Percentiles rank a stretch among this genome's conserved stretches.
Evolutionary conservation across 2,797 vertebrate genomes (phyloP).

Genomic region (Xenops minutus): DNA sequence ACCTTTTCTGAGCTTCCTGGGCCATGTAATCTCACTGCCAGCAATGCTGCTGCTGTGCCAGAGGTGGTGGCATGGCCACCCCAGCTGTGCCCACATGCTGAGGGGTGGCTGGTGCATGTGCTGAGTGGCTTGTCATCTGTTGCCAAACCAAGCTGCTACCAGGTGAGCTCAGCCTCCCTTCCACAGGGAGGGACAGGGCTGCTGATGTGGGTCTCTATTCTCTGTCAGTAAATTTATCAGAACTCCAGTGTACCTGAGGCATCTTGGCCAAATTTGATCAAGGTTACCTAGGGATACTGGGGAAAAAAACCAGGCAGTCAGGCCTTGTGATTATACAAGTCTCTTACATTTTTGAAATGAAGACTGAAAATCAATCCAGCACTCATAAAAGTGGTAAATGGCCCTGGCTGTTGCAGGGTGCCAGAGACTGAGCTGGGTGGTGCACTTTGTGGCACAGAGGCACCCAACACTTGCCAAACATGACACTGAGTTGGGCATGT

Average conservation of each 20-base stretch:
- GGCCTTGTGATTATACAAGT: neutral
- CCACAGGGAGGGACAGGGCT: neutral
- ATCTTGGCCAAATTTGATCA: neutral
- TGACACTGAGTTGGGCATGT: neutral
- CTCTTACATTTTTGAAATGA: neutral
- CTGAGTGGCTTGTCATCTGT: neutral
- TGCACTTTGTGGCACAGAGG: neutral
- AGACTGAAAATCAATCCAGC: neutral
- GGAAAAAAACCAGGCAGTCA: neutral
- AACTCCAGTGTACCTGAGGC: neutral
- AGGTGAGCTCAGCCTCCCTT: neutral
- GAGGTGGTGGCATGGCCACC: neutral
- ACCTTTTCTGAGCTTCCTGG: neutral
- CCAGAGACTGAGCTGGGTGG: neutral
- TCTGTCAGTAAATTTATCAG: neutral
- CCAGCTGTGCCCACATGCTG: accelerated
- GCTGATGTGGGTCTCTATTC: accelerated
- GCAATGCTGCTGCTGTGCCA: neutral
- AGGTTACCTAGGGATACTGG: neutral
- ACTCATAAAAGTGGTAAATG: neutral
- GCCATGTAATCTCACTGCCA: neutral
- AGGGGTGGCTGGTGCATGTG: neutral
- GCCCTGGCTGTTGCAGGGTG: neutral
- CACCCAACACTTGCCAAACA: accelerated
- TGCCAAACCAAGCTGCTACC: neutral